These are phyloP conservation scores for Lutraria lutraria DNA, from an alignment of 2,888 invertebrate genomes.

Conservation along the genomic window DNA sequence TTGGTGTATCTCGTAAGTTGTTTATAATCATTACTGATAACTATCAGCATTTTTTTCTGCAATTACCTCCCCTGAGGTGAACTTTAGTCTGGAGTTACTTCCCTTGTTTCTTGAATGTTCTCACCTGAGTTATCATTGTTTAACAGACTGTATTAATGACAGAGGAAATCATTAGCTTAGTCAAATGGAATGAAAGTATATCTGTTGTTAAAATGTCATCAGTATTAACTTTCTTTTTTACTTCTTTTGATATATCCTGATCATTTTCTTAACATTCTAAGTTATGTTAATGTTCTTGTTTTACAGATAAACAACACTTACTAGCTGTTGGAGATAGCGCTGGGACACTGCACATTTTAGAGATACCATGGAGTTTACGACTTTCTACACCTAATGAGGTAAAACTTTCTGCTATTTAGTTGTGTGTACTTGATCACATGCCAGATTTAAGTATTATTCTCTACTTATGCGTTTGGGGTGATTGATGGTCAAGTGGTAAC, in stretches of 20 bases:
- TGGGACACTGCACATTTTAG: slow-evolving; percentile 86
- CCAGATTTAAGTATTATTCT: too few species aligned
- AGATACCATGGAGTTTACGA: slow-evolving; percentile 86
- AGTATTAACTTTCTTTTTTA: too few species aligned
- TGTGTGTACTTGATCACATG: too few species aligned
- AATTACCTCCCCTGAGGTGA: too few species aligned
- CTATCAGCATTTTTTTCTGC: background rate
- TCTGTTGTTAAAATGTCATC: too few species aligned
- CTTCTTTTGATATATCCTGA: too few species aligned
- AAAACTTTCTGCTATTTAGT: background rate
- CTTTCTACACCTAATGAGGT: slow-evolving; percentile 85
- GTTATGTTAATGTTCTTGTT: background rate
- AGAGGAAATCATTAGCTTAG: too few species aligned
- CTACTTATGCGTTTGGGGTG: too few species aligned
- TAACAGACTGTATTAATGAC: too few species aligned
- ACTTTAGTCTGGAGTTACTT: background rate
- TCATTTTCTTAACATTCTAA: background rate
- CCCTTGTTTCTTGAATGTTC: background rate
- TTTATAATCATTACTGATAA: background rate
- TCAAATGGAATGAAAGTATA: too few species aligned
- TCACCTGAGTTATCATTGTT: background rate
- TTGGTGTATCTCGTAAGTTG: slow-evolving; percentile 83
- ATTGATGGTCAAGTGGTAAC: too few species aligned
- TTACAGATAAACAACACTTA: slow-evolving; percentile 86
- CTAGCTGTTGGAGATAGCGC: slow-evolving; percentile 86